Evolutionary conservation across 2,888 invertebrate genomes (phyloP), one percentile per base, ranked within the genome.

Genomic region (Cerceris rybyensis): DNA sequence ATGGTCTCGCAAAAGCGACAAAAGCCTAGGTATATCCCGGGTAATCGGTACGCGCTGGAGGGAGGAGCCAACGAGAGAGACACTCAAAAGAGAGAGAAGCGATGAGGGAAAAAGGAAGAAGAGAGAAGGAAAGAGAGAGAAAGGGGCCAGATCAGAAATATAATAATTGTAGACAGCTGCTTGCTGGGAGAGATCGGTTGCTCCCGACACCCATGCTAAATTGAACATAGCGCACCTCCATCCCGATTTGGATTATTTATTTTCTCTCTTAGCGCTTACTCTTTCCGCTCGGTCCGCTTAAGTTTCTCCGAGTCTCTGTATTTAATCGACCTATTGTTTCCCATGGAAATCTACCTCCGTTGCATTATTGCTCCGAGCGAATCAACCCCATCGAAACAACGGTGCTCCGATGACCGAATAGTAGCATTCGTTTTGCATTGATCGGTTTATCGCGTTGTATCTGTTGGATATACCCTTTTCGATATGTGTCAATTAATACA

Each of bases 131-230:
- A 66, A 75, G 52, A 57, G 65, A 66, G 67, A 70, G 64, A 66
- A 60, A 59, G 70, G 61, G 64, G 28, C 75, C 72, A 87, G 83
- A 86, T 86, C 87, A 84, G 82, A 87, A 88, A 87, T 86, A 87
- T 87, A 89, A 88, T 90, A 89, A 88, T 90, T 88, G 89, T 84
- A 86, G 88, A 88, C 91, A 91, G 91, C 91, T 91, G 91, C 88
- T 78, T 69, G 78, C 63, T 79, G 78, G 63, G 74, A 80, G 79
- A 86, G 80, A 87, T 83, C 80, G 84, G 72, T 75, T 78, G 80
- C 77, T 77, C 65, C 76, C 86, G 82, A 84, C 86, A 82, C 70
- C 82, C 86, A 80, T 86, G 71, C 63, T 74, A 84, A 86, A 85
- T 85, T 77, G 80, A 80, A 86, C 70, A n/a, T 64, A 66, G 70